Evolutionary conservation across 2,888 invertebrate genomes (phyloP).

Genomic region (Corbicula japonica): DNA sequence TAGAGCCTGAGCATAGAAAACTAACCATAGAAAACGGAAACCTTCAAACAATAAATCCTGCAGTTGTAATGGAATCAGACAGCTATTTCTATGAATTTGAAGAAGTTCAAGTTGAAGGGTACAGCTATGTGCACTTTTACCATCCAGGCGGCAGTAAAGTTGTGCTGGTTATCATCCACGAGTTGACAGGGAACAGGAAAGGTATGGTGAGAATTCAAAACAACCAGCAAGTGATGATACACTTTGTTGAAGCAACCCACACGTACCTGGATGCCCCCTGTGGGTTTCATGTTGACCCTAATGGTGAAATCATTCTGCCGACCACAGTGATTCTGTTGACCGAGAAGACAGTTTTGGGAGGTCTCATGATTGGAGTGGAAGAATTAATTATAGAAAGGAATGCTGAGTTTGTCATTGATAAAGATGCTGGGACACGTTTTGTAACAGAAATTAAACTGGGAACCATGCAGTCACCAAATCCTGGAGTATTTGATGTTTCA

Average conservation of each 20-base stretch:
- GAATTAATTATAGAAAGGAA: conserved; percentile 72
- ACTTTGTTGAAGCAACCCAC: conserved; percentile 78
- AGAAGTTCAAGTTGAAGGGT: conserved; percentile 76
- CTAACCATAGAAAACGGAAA: conserved; percentile 72
- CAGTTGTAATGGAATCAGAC: conserved; percentile 75
- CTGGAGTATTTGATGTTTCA: conserved; percentile 64
- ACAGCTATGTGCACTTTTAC: conserved; percentile 79
- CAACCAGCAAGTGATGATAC: conserved; percentile 70
- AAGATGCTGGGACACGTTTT: conserved; percentile 66
- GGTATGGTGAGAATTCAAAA: conserved; percentile 74
- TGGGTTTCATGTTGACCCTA: conserved; percentile 76
- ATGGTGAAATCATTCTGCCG: conserved; percentile 77
- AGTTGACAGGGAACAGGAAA: conserved; percentile 77
- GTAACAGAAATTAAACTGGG: conserved; percentile 48
- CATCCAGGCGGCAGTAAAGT: conserved; percentile 67
- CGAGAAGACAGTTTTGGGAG: conserved; percentile 74
- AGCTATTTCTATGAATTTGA: conserved; percentile 76
- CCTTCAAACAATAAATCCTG: conserved; percentile 72
- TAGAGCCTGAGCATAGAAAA: conserved; percentile 77
- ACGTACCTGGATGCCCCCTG: conserved; percentile 79
- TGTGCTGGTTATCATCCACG: conserved; percentile 73
- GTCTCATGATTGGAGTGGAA: conserved; percentile 75
- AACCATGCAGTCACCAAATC: conserved; percentile 51
- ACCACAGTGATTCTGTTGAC: conserved; percentile 69
- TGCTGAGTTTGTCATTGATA: conserved; percentile 68